Evolutionary conservation across 2,888 invertebrate species (phyloP), one percentile per base, ranked within the genome.

Genomic region (Timema podura): DNA sequence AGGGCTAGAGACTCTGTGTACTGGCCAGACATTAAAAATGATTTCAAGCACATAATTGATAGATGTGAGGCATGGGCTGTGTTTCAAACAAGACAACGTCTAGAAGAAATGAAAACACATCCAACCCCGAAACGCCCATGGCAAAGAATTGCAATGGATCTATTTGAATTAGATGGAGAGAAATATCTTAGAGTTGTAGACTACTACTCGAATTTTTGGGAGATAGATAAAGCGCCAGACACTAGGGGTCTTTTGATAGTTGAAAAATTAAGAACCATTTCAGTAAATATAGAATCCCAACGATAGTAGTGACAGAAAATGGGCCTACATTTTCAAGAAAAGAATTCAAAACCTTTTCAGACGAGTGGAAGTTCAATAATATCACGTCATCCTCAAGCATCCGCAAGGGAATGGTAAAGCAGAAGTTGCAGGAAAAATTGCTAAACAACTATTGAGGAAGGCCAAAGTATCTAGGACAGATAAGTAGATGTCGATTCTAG

Each of bases 261-360:
- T 11, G 57, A n/a, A 57, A 57, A 3, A 15, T 57, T 3, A 57
- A 57, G 30, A 13, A 15, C 13, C 57, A 57, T n/a, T 57, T 57
- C 13, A 57, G 57, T 30, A 5, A n/a, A 57, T 57, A n/a, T 3
- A 30, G 57, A 9, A 57, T 57, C 15, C 57, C 57, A 57, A 1
- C 8, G 30, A 3, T n/a, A 30, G 15, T 57, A 57, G 15, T 57
- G 30, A 57, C 10, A 57, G 57, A 57, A 13, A 57, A 10, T 57
- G 57, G 57, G 13, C 57, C 13, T 16, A 13, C 57, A 57, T 57
- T 57, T 57, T 15, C n/a, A 57, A 57, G 57, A 13, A 57, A 57
- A 9, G 57, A 13, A 57, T n/a, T 57, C 30, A 30, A 6, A 9
- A 57, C 0, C 9, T 57, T 57, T 57, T 15, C 13, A 57, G 15